Conservation (phyloP, 1,140 invertebrate genomes). For the Belonocnema kinseyi region DNA sequence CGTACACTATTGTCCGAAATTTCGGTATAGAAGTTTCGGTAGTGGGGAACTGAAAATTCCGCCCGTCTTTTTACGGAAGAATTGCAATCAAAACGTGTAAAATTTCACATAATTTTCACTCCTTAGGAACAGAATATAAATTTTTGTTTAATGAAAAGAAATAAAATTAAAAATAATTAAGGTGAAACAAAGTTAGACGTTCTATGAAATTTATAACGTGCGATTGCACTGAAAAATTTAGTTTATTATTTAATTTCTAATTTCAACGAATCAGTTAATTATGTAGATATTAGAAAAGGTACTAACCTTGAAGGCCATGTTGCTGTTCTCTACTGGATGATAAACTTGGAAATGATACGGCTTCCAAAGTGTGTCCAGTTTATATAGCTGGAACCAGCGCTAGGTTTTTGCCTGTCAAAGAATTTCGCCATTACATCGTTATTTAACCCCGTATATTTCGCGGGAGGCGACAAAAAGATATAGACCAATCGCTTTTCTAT, state of each 20-base stretch:
- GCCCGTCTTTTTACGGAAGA: too few relatives aligned
- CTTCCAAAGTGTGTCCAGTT: constrained; percentile 46
- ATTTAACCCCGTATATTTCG: constrained; percentile 58
- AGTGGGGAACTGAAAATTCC: too few relatives aligned
- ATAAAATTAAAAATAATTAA: too few relatives aligned
- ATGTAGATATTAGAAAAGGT: constrained; percentile 40
- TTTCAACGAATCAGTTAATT: constrained; percentile 42
- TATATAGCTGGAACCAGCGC: constrained; percentile 58
- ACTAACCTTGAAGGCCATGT: constrained; percentile 64
- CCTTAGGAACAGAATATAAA: too few relatives aligned
- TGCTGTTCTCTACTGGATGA: constrained; percentile 46
- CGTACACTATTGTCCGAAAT: too few relatives aligned
- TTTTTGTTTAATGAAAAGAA: too few relatives aligned
- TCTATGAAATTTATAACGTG: too few relatives aligned
- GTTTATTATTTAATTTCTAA: background rate
- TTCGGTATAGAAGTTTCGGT: too few relatives aligned
- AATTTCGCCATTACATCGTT: constrained; percentile 64
- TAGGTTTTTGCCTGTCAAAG: constrained; percentile 48
- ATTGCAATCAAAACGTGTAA: too few relatives aligned
- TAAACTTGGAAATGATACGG: constrained; percentile 60
- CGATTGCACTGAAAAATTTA: too few relatives aligned
- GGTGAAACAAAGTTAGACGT: too few relatives aligned
- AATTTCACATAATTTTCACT: too few relatives aligned
- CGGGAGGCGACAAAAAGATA: constrained; percentile 44
- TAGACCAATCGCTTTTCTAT: constrained; percentile 42